Percentiles rank a stretch among this genome's conserved stretches.
phyloP scores from a whole-genome alignment of 1,140 invertebrate species.

The Ephestia elutella region DNA sequence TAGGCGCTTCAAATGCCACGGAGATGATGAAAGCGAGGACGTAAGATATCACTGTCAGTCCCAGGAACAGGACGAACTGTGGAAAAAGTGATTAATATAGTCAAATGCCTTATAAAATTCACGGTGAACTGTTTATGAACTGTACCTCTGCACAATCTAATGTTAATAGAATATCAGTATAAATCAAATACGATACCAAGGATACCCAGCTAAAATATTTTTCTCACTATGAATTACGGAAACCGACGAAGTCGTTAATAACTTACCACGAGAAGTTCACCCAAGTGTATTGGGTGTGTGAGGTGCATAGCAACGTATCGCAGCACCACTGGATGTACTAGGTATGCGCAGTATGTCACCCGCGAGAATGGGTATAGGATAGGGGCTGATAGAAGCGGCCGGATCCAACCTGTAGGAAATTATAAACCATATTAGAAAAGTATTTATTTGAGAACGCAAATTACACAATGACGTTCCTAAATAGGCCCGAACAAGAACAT shows the following conservation, averaged over 20 bases:
- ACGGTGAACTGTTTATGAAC: too few species aligned
- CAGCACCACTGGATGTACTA: slow-evolving; percentile 87
- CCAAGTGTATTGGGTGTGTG: slow-evolving; percentile 85
- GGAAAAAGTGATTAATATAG: slow-evolving; percentile 28
- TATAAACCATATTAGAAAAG: not conserved
- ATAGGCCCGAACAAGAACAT: too few species aligned
- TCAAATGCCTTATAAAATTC: not conserved
- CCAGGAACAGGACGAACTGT: slow-evolving; percentile 84
- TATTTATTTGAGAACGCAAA: too few species aligned
- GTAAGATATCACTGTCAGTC: slow-evolving; percentile 84
- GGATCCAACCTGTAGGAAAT: slow-evolving; percentile 78
- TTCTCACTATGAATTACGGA: too few species aligned
- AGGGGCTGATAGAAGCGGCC: slow-evolving; percentile 82
- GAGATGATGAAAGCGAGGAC: slow-evolving; percentile 85
- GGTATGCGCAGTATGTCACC: slow-evolving; percentile 88
- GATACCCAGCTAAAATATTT: too few species aligned
- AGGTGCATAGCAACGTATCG: slow-evolving; percentile 83
- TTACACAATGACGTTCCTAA: too few species aligned
- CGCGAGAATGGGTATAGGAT: slow-evolving; percentile 88
- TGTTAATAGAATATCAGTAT: too few species aligned
- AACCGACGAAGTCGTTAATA: not conserved
- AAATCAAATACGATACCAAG: too few species aligned
- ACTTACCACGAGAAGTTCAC: slow-evolving; percentile 83
- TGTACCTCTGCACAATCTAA: too few species aligned
- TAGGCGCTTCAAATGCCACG: slow-evolving; percentile 86